These are phyloP conservation scores for Parochlus steinenii DNA, from an alignment of 2,888 invertebrate genomes.

Conservation along the genomic window DNA sequence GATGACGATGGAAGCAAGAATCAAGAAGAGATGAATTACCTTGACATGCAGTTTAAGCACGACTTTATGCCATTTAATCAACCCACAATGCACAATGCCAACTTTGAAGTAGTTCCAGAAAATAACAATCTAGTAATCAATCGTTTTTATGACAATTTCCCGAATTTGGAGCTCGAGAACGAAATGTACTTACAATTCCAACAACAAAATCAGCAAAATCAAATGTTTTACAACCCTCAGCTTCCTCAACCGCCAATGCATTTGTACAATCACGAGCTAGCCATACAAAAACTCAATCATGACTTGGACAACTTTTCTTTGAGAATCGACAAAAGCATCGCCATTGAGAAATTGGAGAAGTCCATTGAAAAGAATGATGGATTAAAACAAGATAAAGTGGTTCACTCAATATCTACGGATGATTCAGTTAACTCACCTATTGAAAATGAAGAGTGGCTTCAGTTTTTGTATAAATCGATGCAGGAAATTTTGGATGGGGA, in stretches of 20 bases:
- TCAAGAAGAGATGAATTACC: no score
- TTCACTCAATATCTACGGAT: constrained; percentile 18
- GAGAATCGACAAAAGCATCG: constrained; percentile 26
- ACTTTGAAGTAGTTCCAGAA: constrained; percentile 19
- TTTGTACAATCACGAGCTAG: constrained; percentile 23
- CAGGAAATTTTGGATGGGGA: constrained; percentile 70
- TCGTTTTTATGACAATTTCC: constrained; percentile 27
- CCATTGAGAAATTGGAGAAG: constrained; percentile 9
- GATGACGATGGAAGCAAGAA: no score
- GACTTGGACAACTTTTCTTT: constrained; percentile 31
- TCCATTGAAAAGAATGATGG: constrained; percentile 21
- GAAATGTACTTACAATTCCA: constrained; percentile 18
- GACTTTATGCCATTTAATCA: no score
- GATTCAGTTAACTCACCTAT: constrained; percentile 45
- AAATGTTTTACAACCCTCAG: no score
- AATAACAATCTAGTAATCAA: constrained; percentile 29
- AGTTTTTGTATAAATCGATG: constrained; percentile 63
- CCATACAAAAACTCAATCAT: constrained; percentile 30
- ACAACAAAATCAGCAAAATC: constrained; percentile 29
- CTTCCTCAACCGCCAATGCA: constrained; percentile 15
- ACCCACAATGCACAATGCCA: no score
- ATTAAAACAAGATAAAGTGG: constrained; percentile 18
- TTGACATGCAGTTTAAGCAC: no score
- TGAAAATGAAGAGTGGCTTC: constrained; percentile 76
- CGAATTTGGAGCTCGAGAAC: no score